A percentile compares a stretch with the other conserved stretches of the same genome.
Evolutionary conservation across 2,888 invertebrate species (phyloP).

Genomic region (Lithophane socia): DNA sequence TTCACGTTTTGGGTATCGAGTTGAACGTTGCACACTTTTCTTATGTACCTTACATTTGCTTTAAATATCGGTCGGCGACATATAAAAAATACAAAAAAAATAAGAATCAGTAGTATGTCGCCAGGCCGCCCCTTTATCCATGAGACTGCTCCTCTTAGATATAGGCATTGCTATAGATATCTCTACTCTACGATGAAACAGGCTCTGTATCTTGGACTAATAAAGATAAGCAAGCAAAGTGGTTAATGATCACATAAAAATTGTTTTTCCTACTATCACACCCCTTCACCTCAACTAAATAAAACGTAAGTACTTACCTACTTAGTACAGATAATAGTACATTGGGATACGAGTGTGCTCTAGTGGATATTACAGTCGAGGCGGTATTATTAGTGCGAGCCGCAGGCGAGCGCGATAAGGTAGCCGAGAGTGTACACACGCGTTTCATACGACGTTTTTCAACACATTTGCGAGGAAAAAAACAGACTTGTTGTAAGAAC

Average conservation of each 20-base stretch:
- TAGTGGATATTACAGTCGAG: no score
- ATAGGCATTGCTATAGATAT: conserved; percentile 77
- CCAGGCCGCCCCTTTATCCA: conserved; percentile 80
- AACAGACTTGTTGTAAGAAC: no score
- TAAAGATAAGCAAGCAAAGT: conserved; percentile 85
- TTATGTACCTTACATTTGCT: conserved; percentile 79
- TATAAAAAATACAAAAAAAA: conserved; percentile 79
- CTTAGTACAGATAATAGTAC: no score
- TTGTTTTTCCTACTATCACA: conserved; percentile 67
- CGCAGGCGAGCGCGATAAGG: no score
- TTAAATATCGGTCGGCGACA: conserved; percentile 81
- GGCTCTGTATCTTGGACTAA: conserved; percentile 84
- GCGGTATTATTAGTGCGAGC: no score
- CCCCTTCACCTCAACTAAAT: neutral
- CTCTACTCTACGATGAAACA: conserved; percentile 81
- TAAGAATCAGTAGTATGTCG: conserved; percentile 80
- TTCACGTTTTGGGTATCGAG: conserved; percentile 86
- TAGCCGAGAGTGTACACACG: no score
- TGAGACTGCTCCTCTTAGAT: conserved; percentile 88
- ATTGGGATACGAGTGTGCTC: no score
- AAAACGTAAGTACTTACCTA: neutral
- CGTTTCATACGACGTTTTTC: no score
- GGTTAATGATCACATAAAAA: conserved; percentile 80
- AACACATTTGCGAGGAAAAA: no score
- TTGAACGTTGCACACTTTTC: conserved; percentile 89